Percentiles rank a stretch among this genome's conserved stretches.
These are phyloP conservation scores for Myodes glareolus DNA, from an alignment of 2,113 vertebrate genomes.

Conservation along the genomic window DNA sequence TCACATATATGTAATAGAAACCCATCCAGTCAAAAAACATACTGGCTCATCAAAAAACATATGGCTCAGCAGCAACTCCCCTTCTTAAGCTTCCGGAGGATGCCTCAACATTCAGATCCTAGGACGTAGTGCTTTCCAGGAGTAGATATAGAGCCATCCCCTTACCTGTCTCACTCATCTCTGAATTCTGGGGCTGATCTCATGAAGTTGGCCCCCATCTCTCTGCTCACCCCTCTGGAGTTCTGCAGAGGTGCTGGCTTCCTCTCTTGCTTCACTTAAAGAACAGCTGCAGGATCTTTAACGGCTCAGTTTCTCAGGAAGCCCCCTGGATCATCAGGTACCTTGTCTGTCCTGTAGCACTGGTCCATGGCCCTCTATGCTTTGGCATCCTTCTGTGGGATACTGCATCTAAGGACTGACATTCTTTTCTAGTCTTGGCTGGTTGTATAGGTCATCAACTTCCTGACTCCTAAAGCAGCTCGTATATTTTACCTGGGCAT, in stretches of 20 bases:
- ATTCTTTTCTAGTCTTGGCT: neutral
- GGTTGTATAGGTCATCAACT: neutral
- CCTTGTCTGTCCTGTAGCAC: rapidly evolving
- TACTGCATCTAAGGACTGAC: neutral
- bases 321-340: neutral
- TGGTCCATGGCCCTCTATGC: neutral
- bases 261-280: rapidly evolving
- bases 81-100: neutral
- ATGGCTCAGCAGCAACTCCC: neutral
- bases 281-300: too few relatives aligned
- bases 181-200: neutral
- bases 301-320: neutral
- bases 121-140: rapidly evolving
- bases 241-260: neutral
- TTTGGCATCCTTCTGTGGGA: neutral
- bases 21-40: neutral
- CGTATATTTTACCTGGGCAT: too few relatives aligned
- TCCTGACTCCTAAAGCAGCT: too few relatives aligned
- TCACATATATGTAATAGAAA: neutral
- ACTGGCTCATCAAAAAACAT: too few relatives aligned
- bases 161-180: neutral
- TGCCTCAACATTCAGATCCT: neutral
- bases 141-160: too few relatives aligned
- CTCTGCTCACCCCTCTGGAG: neutral
- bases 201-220: rapidly evolving